phyloP scores from a whole-genome alignment of 2,113 vertebrate species.

The Corythoichthys intestinalis region DNA sequence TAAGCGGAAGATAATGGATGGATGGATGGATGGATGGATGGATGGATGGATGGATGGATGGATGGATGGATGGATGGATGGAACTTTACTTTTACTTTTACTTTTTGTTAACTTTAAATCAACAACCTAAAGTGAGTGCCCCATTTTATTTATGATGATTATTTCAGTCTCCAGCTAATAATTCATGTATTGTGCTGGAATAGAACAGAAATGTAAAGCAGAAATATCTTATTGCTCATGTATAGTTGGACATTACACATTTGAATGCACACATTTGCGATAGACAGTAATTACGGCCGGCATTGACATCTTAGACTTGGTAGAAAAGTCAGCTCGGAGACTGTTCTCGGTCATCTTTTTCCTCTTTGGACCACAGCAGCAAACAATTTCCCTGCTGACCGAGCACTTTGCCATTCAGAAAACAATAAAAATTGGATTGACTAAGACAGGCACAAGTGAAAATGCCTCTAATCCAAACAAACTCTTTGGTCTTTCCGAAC shows the following conservation, averaged over 20 bases:
- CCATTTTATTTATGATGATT: not conserved
- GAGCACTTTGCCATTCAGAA: not conserved
- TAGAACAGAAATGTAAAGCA: slow-evolving; percentile 18
- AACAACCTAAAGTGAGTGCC: not conserved
- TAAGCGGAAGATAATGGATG: too few relatives aligned
- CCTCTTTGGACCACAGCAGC: not conserved
- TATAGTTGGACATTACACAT: slow-evolving; percentile 23
- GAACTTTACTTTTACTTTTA: too few relatives aligned
- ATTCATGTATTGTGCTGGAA: slow-evolving; percentile 14
- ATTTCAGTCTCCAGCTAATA: not conserved
- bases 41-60: too few relatives aligned
- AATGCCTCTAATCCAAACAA: slow-evolving; percentile 6
- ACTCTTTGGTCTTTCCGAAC: slow-evolving; percentile 5
- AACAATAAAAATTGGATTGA: not conserved
- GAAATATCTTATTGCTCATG: slow-evolving; percentile 13
- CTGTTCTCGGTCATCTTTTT: not conserved
- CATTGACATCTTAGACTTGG: not conserved
- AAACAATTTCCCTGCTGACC: slow-evolving; percentile 5
- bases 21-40: too few relatives aligned
- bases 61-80: too few relatives aligned
- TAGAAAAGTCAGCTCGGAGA: not conserved
- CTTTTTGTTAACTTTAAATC: too few relatives aligned
- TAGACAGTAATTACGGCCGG: not conserved
- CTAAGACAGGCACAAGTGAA: not conserved
- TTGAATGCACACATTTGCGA: slow-evolving; percentile 21